A percentile compares a stretch with the other conserved stretches of the same genome.
phyloP scores from a whole-genome alignment of 2,113 vertebrate species.

The Amazona guildingii region DNA sequence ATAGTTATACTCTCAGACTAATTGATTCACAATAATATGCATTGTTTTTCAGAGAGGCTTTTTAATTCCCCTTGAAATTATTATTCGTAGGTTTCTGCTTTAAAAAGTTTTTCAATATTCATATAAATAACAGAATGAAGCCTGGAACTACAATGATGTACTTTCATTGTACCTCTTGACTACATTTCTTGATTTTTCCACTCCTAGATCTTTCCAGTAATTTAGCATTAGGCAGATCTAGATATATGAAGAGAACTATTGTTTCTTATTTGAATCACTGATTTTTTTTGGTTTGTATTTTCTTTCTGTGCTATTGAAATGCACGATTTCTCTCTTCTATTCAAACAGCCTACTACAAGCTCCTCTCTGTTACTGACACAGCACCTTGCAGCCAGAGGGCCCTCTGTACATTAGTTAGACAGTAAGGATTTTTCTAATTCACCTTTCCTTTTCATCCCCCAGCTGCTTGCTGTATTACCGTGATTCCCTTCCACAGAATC shows the following conservation, averaged over 20 bases:
- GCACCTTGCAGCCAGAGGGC: slow-evolving; percentile 44
- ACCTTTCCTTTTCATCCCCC: neutral
- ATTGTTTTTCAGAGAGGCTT: neutral
- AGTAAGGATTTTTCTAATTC: neutral
- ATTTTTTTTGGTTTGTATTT: neutral
- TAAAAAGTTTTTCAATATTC: neutral
- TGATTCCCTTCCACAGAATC: neutral
- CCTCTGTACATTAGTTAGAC: neutral
- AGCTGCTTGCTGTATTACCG: neutral
- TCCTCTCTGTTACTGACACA: neutral
- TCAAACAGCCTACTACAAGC: neutral
- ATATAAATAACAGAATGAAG: neutral
- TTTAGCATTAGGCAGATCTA: neutral
- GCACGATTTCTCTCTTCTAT: neutral
- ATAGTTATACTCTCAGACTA: neutral
- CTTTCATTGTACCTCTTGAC: neutral
- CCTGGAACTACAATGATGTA: neutral
- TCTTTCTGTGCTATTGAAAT: neutral
- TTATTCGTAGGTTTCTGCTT: neutral
- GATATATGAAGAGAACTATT: neutral
- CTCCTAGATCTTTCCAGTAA: neutral
- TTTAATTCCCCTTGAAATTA: neutral
- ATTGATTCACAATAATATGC: neutral
- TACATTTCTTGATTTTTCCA: neutral
- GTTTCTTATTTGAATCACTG: rapidly evolving